Conservation (phyloP, 1,140 invertebrate genomes). For the Ceratina japonica region DNA sequence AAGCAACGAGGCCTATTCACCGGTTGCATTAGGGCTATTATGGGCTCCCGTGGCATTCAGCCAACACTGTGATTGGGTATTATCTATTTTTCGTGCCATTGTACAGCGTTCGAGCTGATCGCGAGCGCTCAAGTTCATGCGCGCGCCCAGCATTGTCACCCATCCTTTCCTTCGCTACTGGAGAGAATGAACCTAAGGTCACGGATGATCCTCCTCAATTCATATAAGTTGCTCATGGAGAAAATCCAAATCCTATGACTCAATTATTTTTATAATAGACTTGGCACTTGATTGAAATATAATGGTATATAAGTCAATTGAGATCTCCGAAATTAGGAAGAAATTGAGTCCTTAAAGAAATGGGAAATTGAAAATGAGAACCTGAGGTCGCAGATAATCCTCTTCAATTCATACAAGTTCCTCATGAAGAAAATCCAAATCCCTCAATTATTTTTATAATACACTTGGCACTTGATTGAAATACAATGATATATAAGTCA, state of each 20-base stretch:
- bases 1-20: constrained; percentile 72
- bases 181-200: not conserved
- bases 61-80: constrained; percentile 66
- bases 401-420: too few species aligned
- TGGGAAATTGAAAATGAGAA: too few species aligned
- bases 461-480: too few species aligned
- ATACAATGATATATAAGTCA: too few species aligned
- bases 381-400: too few species aligned
- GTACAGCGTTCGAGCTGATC: constrained; percentile 13
- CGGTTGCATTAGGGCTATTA: constrained; percentile 69
- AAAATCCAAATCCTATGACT: not conserved
- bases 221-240: not conserved
- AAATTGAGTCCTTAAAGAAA: too few species aligned
- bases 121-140: constrained; percentile 3
- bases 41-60: constrained; percentile 56
- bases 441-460: too few species aligned
- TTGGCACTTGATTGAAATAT: too few species aligned
- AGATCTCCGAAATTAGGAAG: too few species aligned
- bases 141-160: constrained; percentile 16
- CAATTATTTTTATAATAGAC: too few species aligned
- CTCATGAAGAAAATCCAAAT: too few species aligned
- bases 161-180: constrained; percentile 6
- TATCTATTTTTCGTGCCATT: constrained; percentile 68
- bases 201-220: not conserved
- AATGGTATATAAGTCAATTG: too few species aligned